These are phyloP conservation scores for Romanogobio albipinnatus DNA, from an alignment of 2,113 vertebrate species.

Conservation along the genomic window DNA sequence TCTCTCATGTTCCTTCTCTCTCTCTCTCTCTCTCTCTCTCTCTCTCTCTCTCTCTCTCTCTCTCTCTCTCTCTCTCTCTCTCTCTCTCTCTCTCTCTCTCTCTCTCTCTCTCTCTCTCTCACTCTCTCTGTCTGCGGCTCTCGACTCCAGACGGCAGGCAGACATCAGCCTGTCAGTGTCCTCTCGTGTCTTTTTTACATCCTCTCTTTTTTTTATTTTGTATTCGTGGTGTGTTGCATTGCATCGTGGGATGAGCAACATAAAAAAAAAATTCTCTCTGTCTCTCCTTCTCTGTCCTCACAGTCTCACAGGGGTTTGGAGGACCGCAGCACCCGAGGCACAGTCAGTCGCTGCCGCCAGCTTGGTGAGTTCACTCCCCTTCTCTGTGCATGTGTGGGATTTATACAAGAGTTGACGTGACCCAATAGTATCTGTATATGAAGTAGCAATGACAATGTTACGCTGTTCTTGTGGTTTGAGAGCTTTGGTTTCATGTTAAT, in stretches of 20 bases:
- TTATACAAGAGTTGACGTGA: constrained; percentile 20
- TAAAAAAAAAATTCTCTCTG: neutral
- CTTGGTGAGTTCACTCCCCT: constrained; percentile 53
- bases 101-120: constrained; percentile 53
- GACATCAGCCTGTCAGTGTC: constrained; percentile 49
- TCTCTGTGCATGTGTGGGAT: constrained; percentile 39
- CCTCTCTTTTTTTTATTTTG: constrained; percentile 11
- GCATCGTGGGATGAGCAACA: neutral
- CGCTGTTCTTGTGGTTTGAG: constrained; percentile 10
- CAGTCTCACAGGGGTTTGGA: constrained; percentile 52
- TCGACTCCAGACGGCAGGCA: constrained; percentile 55
- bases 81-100: constrained; percentile 47
- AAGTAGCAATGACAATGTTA: constrained; percentile 16
- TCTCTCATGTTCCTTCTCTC: constrained; percentile 34
- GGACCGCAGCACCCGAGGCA: constrained; percentile 43
- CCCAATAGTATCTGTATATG: constrained; percentile 13
- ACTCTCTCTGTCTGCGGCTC: constrained; percentile 54
- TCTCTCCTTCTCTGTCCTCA: constrained; percentile 34
- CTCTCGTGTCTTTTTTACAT: constrained; percentile 6
- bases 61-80: constrained; percentile 51
- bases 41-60: constrained; percentile 51
- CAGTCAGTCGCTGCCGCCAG: constrained; percentile 6
- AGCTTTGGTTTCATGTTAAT: neutral
- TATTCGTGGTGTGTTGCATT: constrained; percentile 14
- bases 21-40: constrained; percentile 50